phyloP scores from a whole-genome alignment of 1,140 invertebrate species.

The Anastrepha ludens region DNA sequence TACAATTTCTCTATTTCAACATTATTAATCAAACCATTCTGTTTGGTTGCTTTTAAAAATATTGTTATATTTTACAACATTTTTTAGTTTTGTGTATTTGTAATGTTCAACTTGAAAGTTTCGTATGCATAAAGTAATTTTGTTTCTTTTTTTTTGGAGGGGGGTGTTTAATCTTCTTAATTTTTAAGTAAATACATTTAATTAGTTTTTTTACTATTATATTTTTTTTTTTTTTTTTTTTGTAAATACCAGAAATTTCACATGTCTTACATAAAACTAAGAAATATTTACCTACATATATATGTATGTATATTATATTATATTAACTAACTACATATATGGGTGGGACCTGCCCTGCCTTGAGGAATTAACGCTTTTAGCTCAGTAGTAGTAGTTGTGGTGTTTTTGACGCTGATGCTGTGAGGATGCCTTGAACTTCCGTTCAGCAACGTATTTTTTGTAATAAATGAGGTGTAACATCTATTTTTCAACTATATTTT shows the following conservation, averaged over 20 bases:
- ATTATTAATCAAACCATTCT: not conserved
- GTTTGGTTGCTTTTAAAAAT: not conserved
- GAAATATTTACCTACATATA: not conserved
- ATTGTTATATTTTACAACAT: slow-evolving; percentile 2
- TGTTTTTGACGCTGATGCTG: not conserved
- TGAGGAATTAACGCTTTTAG: not conserved
- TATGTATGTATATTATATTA: not conserved
- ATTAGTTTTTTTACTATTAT: not conserved
- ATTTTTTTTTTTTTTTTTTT: not conserved
- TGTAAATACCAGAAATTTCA: not conserved
- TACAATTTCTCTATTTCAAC: slow-evolving; percentile 33
- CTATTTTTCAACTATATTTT: not conserved
- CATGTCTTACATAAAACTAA: not conserved
- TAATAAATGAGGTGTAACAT: not conserved
- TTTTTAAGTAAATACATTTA: not conserved
- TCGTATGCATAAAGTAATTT: not conserved
- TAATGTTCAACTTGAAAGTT: not conserved
- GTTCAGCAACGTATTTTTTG: not conserved
- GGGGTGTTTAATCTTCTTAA: not conserved
- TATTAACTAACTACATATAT: not conserved
- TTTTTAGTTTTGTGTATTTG: not conserved
- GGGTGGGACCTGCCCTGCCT: slow-evolving; percentile 19
- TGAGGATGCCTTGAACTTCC: not conserved
- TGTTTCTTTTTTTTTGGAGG: not conserved
- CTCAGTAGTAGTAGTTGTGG: slow-evolving; percentile 51